Conservation (phyloP, 2,113 vertebrate species). For the Lamprologus lemairii region DNA sequence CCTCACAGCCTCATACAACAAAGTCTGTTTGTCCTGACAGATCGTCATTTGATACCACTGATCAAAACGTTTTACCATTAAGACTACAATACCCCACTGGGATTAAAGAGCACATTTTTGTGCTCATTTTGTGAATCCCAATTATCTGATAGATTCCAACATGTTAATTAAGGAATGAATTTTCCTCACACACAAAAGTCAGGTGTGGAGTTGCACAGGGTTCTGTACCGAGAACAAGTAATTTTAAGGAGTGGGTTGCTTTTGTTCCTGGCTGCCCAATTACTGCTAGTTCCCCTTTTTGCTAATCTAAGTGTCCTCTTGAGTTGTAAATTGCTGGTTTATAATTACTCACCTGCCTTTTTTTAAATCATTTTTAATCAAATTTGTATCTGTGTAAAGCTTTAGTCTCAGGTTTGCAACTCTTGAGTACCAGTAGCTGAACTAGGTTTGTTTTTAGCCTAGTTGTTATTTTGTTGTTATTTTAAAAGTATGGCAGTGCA, state of each 20-base stretch:
- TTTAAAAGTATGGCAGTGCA: background rate
- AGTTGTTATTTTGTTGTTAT: background rate
- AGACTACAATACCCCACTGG: background rate
- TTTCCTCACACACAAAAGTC: background rate
- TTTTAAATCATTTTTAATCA: accelerated
- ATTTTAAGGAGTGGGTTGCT: background rate
- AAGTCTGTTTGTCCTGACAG: background rate
- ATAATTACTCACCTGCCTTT: background rate
- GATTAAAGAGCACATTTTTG: background rate
- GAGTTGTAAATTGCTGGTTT: background rate
- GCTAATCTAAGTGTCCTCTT: background rate
- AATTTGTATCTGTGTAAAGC: background rate
- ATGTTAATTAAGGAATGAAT: background rate
- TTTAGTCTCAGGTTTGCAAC: background rate
- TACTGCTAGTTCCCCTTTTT: background rate
- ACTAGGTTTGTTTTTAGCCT: background rate
- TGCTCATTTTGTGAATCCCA: background rate
- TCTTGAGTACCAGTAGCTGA: background rate
- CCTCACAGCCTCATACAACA: background rate
- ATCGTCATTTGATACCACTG: background rate
- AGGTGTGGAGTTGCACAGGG: background rate
- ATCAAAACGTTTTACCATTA: background rate
- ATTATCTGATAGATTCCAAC: background rate
- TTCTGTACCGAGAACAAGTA: background rate
- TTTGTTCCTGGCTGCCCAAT: background rate